Conservation (phyloP, 2,888 invertebrate species). For the Drosophila algonquin region DNA sequence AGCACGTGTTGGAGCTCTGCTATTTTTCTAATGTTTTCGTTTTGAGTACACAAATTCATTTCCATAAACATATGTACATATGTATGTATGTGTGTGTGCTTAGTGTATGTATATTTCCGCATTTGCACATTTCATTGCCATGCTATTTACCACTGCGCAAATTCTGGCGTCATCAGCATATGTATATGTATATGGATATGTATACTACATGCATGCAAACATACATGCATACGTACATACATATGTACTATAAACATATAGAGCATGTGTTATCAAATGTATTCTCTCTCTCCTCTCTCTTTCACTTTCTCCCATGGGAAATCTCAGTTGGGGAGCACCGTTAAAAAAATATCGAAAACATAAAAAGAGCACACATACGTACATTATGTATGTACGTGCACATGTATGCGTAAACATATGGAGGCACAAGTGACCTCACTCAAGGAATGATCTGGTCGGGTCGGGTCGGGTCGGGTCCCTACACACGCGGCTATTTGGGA, state of each 20-base stretch:
- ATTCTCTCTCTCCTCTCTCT: not conserved
- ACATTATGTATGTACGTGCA: too few relatives aligned
- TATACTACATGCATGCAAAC: conserved; percentile 2
- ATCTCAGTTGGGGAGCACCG: conserved; percentile 7
- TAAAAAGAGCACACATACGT: too few relatives aligned
- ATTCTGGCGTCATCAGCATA: conserved; percentile 31
- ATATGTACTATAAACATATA: conserved; percentile 8
- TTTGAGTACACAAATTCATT: conserved; percentile 2
- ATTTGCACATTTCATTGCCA: conserved; percentile 36
- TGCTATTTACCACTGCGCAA: conserved; percentile 43
- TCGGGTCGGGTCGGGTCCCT: not conserved
- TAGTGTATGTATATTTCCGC: conserved; percentile 28
- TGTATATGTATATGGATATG: not conserved
- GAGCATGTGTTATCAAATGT: conserved; percentile 6
- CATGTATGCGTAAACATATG: conserved; percentile 3
- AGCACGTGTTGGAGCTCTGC: not conserved
- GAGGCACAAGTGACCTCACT: conserved; percentile 13
- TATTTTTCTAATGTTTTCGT: conserved; percentile 25
- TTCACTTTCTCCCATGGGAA: conserved; percentile 4
- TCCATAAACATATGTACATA: not conserved
- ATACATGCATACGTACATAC: not conserved
- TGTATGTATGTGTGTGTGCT: not conserved
- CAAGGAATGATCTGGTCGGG: not conserved
- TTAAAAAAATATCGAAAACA: not conserved
- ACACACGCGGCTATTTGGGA: not conserved